Percentiles rank a stretch among this genome's conserved stretches.
These are phyloP conservation scores for Ctenopoma multispine DNA, from an alignment of 2,797 vertebrate species.

Conservation along the genomic window DNA sequence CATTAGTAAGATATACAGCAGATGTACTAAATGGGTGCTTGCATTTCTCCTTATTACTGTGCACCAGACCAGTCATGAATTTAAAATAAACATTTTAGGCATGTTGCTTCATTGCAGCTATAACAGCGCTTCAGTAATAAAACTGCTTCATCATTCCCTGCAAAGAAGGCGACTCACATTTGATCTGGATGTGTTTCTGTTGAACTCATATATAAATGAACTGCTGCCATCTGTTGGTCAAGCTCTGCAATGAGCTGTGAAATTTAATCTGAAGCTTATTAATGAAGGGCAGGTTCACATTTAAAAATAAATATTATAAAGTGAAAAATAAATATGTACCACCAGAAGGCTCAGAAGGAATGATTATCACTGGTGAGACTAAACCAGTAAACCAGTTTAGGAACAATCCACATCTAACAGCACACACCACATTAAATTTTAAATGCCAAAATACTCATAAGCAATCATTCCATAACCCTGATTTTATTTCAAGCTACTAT, in stretches of 20 bases:
- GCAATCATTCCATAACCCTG: not conserved
- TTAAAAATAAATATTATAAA: not conserved
- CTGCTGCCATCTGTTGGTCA: conserved; percentile 70
- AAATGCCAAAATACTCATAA: too few relatives aligned
- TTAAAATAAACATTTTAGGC: not conserved
- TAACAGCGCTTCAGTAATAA: not conserved
- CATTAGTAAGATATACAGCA: not conserved
- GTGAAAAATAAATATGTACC: too few relatives aligned
- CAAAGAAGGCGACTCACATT: not conserved
- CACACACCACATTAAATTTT: too few relatives aligned
- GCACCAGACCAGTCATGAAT: not conserved
- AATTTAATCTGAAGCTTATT: not conserved
- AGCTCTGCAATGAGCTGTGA: not conserved
- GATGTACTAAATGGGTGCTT: not conserved
- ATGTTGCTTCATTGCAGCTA: not conserved
- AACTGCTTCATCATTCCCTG: conserved; percentile 3
- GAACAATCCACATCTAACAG: not conserved
- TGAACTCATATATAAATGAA: conserved; percentile 1
- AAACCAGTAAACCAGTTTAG: not conserved
- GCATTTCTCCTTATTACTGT: not conserved
- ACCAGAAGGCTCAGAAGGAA: not conserved
- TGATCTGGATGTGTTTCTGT: not conserved
- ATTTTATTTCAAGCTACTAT: not conserved
- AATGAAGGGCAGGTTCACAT: not conserved
- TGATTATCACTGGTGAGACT: not conserved